phyloP scores from a whole-genome alignment of 2,888 invertebrate species.

The Lordiphosa fenestrarum region DNA sequence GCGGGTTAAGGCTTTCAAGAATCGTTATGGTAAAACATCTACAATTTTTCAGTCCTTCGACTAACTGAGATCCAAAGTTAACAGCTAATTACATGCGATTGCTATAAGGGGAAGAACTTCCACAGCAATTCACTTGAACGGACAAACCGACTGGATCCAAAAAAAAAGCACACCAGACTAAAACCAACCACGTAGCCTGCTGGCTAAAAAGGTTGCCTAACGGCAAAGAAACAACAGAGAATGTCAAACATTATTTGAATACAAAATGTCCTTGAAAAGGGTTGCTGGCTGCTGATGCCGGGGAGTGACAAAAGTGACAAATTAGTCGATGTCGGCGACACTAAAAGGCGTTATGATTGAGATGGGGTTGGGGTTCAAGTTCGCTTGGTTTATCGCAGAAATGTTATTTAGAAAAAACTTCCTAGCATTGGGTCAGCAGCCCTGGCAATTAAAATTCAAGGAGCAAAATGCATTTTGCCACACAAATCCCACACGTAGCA shows the following conservation, averaged over 20 bases:
- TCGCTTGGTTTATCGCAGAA: no score
- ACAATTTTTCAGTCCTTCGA: no score
- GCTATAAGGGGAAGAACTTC: no score
- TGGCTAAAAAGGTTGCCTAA: not conserved
- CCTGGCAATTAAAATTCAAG: slow-evolving; percentile 61
- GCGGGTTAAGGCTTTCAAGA: no score
- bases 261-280: slow-evolving; percentile 71
- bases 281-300: slow-evolving; percentile 24
- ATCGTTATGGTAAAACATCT: no score
- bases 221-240: slow-evolving; percentile 21
- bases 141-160: not conserved
- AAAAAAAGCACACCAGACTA: not conserved
- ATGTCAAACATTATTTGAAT: slow-evolving; percentile 74
- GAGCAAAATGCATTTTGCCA: slow-evolving; percentile 62
- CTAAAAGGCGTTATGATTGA: slow-evolving; percentile 54
- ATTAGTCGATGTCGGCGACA: slow-evolving; percentile 69
- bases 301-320: slow-evolving; percentile 73
- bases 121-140: no score
- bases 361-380: slow-evolving; percentile 20
- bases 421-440: slow-evolving; percentile 8
- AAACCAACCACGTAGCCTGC: slow-evolving; percentile 6
- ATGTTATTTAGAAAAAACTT: no score
- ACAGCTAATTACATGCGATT: no score
- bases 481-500: slow-evolving; percentile 31
- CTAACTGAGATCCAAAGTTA: no score